phyloP scores from a whole-genome alignment of 2,797 vertebrate species.

The Parauchenoglanis punctatus region DNA sequence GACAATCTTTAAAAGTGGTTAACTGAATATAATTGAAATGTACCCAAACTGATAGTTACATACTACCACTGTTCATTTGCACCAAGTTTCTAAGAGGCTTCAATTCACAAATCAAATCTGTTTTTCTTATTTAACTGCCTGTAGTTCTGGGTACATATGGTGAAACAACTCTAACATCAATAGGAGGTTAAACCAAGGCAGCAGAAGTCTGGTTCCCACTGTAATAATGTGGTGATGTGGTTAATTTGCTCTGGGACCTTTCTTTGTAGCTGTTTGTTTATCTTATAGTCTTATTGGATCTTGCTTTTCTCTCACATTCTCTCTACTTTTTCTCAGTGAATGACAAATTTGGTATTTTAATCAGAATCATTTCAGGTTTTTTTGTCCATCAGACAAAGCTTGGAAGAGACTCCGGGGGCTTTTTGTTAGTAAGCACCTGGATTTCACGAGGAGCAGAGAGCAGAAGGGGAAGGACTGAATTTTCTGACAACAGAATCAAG shows the following conservation, averaged over 20 bases:
- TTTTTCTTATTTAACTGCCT: background rate
- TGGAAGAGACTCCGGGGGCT: slow-evolving; percentile 59
- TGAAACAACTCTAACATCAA: background rate
- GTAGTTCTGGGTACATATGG: background rate
- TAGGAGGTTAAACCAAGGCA: background rate
- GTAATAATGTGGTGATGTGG: background rate
- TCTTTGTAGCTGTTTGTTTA: slow-evolving; percentile 11
- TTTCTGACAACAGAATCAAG: slow-evolving; percentile 21
- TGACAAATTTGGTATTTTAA: slow-evolving; percentile 37
- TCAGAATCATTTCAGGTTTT: slow-evolving; percentile 21
- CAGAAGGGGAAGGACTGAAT: slow-evolving; percentile 21
- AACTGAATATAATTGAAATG: background rate
- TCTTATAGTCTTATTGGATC: background rate
- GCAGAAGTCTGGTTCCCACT: background rate
- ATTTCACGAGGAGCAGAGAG: slow-evolving; percentile 49
- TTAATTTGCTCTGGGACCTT: background rate
- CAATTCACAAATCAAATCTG: background rate
- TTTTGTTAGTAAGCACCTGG: slow-evolving; percentile 58
- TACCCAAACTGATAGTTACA: background rate
- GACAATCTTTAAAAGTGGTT: background rate
- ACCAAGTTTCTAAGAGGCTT: background rate
- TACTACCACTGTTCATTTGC: background rate
- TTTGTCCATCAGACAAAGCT: slow-evolving; percentile 64
- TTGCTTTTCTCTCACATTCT: slow-evolving; percentile 28
- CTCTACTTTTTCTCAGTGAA: slow-evolving; percentile 15